phyloP scores from a whole-genome alignment of 2,797 vertebrate species.

The Pogoniulus pusillus region DNA sequence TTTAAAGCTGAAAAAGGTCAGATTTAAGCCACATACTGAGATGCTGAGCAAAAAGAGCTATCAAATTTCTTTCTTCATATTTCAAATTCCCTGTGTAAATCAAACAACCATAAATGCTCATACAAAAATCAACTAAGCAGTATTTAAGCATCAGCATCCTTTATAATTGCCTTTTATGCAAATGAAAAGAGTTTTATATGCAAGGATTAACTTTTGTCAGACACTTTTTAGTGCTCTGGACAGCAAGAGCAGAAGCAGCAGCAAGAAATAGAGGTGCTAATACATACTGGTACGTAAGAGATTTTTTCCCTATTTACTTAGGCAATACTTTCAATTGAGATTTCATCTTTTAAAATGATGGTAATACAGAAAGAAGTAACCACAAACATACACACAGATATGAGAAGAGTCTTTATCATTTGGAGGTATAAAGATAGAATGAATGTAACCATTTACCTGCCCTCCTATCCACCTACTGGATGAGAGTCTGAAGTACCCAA shows the following conservation, averaged over 20 bases:
- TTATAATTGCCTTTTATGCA: neutral
- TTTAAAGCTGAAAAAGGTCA: neutral
- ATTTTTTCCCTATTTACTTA: neutral
- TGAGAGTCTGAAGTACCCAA: neutral
- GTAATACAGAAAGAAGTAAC: neutral
- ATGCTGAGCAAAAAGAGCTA: neutral
- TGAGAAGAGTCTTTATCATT: neutral
- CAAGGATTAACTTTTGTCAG: neutral
- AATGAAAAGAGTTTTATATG: neutral
- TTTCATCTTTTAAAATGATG: neutral
- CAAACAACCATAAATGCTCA: neutral
- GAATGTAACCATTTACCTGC: neutral
- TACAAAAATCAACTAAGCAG: neutral
- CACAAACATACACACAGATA: neutral
- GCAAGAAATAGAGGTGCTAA: neutral
- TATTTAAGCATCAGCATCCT: neutral
- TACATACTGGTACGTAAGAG: neutral
- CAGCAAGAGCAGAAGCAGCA: neutral
- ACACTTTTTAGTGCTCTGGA: neutral
- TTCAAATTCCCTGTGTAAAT: neutral
- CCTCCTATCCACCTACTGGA: neutral
- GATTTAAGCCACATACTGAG: neutral
- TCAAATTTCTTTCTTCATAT: neutral
- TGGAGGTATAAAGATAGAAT: neutral
- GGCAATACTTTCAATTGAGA: neutral